Evolutionary conservation across 2,113 vertebrate species (phyloP).

Genomic region (Aviceda subcristata): DNA sequence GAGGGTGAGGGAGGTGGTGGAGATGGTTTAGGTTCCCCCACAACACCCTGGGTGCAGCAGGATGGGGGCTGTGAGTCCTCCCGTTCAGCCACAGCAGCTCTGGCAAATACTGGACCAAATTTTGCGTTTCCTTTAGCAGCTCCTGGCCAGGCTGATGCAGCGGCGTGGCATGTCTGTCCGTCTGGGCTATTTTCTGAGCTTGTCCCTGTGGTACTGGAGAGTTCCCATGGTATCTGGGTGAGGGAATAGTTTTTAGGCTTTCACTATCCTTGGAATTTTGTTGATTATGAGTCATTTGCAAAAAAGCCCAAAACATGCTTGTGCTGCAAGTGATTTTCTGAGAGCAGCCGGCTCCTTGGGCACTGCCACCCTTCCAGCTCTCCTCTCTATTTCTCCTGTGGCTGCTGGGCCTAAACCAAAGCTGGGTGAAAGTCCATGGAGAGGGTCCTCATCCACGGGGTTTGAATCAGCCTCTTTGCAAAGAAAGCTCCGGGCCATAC

Average conservation of each 20-base stretch:
- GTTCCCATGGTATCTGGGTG: not conserved
- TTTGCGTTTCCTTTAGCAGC: not conserved
- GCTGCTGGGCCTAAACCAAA: not conserved
- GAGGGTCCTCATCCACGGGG: not conserved
- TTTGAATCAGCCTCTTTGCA: not conserved
- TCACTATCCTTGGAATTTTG: not conserved
- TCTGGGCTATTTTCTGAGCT: not conserved
- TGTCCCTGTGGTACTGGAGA: not conserved
- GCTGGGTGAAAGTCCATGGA: not conserved
- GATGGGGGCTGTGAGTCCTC: not conserved
- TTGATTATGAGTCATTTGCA: not conserved
- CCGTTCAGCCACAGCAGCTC: not conserved
- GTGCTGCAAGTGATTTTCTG: not conserved
- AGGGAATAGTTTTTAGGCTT: not conserved
- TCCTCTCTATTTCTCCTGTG: not conserved
- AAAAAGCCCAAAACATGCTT: not conserved
- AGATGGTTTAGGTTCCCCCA: not conserved
- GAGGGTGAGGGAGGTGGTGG: not conserved
- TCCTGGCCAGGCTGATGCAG: not conserved
- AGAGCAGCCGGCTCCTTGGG: not conserved
- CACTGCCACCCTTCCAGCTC: not conserved
- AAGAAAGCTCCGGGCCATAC: not conserved
- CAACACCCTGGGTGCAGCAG: not conserved
- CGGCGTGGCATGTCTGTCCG: accelerated
- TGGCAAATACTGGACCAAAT: accelerated